Evolutionary conservation across 2,888 invertebrate species (phyloP), one percentile per base, ranked within the genome.

Genomic region (Thymelicus acteon): DNA sequence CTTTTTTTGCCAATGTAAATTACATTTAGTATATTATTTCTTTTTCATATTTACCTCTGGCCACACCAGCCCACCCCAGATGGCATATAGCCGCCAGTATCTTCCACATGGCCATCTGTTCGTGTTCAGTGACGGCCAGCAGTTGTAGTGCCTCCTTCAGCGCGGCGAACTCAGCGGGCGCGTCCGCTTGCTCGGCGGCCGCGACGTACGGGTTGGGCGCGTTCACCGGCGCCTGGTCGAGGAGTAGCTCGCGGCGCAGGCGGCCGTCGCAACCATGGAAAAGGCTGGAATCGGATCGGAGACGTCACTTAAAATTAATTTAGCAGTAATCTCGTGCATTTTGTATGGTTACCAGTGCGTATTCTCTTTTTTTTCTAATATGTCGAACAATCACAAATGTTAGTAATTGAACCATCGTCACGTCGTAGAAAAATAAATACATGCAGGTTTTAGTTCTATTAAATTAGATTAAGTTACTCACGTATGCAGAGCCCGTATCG

Each of bases 31-130:
- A n/a, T n/a, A n/a, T n/a, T n/a, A n/a, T n/a, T n/a, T n/a, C n/a
- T n/a, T n/a, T n/a, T n/a, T n/a, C n/a, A n/a, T n/a, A n/a, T n/a
- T n/a, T n/a, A 96, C 97, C 95, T 95, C 96, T 97, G 0, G 95
- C 95, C 65, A 96, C 97, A 0, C 97, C 97, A 40, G 97, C 98
- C 85, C 97, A 96, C 13, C 98, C 98, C 75, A 99, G 91, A 91
- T 99, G 99, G 84, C 98, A 98, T 72, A 99, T 97, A n/a, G 98
- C 97, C 0, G 98, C 98, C 78, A 99, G 91, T 57, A 98, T 96
- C 79, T 96, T 95, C 96, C 98, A 98, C 65, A 99, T 95, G 0
- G 97, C 96, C 83, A 97, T 96, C 79, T 97, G 96, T 75, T 99
- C 98, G 19, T 95, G 94, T 58, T 97, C 96, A 0, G 96, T 95